phyloP scores from a whole-genome alignment of 2,888 invertebrate genomes.

The Nymphalis c-album region DNA sequence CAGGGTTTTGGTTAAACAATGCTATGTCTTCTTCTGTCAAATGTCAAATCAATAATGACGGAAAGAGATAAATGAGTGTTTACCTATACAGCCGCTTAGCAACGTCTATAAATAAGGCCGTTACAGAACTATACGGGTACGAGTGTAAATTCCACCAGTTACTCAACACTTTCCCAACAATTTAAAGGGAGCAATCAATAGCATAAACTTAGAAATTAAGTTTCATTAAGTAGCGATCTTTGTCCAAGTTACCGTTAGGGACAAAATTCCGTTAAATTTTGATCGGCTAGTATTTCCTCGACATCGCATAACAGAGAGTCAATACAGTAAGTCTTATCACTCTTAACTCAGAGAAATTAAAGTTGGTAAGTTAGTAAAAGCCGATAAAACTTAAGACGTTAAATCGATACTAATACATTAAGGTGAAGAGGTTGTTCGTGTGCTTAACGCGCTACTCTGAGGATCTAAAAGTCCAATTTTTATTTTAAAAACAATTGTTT shows the following conservation, averaged over 20 bases:
- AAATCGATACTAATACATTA: neutral
- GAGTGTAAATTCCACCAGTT: slow-evolving; percentile 2
- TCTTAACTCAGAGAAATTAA: neutral
- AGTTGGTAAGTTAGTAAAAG: neutral
- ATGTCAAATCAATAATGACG: too few species aligned
- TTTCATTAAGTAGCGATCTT: slow-evolving; percentile 23
- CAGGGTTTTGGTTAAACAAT: too few species aligned
- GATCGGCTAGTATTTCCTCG: slow-evolving; percentile 2
- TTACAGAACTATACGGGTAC: neutral
- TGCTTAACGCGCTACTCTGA: too few species aligned
- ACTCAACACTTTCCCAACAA: slow-evolving; percentile 13
- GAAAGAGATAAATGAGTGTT: too few species aligned
- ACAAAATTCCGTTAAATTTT: slow-evolving; percentile 16
- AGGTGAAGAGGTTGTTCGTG: too few species aligned
- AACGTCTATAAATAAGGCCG: too few species aligned
- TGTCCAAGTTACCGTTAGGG: slow-evolving; percentile 11
- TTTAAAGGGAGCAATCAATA: slow-evolving; percentile 27
- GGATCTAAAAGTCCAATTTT: too few species aligned
- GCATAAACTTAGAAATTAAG: slow-evolving; percentile 25
- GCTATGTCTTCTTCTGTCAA: too few species aligned
- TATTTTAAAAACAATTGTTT: too few species aligned
- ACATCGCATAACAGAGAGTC: neutral
- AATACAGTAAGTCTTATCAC: neutral
- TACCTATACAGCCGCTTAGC: too few species aligned
- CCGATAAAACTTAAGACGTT: neutral